Base-by-base conservation (phyloP, 2,888 invertebrate genomes). In the Lepidocyrtinus sp. region DNA sequence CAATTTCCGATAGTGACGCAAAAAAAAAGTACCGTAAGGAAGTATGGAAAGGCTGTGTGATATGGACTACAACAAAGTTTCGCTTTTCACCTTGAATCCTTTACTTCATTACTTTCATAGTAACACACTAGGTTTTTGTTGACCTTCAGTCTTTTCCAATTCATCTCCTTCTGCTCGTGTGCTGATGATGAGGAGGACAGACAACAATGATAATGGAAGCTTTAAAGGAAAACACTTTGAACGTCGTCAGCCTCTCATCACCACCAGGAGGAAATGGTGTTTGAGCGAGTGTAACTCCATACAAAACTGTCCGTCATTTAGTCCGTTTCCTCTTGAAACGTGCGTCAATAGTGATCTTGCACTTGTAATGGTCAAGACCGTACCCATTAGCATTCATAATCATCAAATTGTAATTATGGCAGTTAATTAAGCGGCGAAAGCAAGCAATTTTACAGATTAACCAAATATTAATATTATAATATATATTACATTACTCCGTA, bases 31-130 rank as follows among this genome's bases (percentile, higher is more conserved):
- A 55, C 55, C 7, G 17, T 5, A 36, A 12, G 12, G 36, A 36
- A 5, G 36, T 36, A 36, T 36, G 36, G 12, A 36, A 36, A 36
- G 36, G 36, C 5, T 36, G 36, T 36, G 36, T 50, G 50, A 17
- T n/a, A 50, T 7, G 50, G 50, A 36, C 55, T 7, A 59, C 2
- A 59, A 59, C 59, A 59, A 59, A 59, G 21, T 59, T 59, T 59
- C 36, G 59, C 75, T 70, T 80, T 69, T 80, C 65, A 80, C 79
- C 79, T 80, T 80, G 79, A 80, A 70, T 64, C 79, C 70, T 75
- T 74, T 7, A n/a, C 74, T 80, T 80, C 79, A 80, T 80, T 72
- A 79, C 79, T 79, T 50, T 65, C 79, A 59, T 65, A 27, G 50
- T n/a, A n/a, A n/a, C n/a, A n/a, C n/a, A n/a, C n/a, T n/a, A n/a